These are phyloP conservation scores for Drosophila formosana DNA, from an alignment of 2,888 invertebrate genomes.

Conservation along the genomic window DNA sequence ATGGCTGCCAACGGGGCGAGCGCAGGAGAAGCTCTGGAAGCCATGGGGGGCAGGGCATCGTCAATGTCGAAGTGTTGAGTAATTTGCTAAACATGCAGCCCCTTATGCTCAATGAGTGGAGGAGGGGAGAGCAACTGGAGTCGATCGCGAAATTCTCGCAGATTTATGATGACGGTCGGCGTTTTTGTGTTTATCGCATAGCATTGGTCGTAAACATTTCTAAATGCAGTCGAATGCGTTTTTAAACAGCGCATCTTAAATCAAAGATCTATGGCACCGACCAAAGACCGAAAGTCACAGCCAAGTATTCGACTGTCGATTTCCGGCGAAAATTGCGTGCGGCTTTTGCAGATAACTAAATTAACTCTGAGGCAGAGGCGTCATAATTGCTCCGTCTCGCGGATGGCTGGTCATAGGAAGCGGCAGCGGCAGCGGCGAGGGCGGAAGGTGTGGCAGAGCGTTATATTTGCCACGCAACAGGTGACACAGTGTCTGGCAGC, in stretches of 20 bases:
- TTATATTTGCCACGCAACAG: constrained; percentile 38
- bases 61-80: constrained; percentile 74
- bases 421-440: neutral
- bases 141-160: constrained; percentile 47
- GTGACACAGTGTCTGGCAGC: constrained; percentile 34
- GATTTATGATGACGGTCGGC: constrained; percentile 70
- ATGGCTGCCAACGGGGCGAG: constrained; percentile 57
- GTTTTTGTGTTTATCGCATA: constrained; percentile 53
- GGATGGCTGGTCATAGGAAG: constrained; percentile 4
- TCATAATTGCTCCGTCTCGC: constrained; percentile 58
- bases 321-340: constrained; percentile 70
- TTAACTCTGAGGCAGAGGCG: constrained; percentile 56
- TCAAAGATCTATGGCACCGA: constrained; percentile 73
- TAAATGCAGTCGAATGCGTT: constrained; percentile 79
- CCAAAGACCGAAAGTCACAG: constrained; percentile 25
- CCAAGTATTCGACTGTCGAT: constrained; percentile 44
- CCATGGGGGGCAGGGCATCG: constrained; percentile 28
- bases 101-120: neutral
- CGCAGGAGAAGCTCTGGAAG: constrained; percentile 11
- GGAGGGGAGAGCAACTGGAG: neutral
- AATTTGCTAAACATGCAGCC: constrained; percentile 73
- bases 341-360: constrained; percentile 68
- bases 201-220: constrained; percentile 75
- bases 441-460: constrained; percentile 14
- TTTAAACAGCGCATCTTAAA: constrained; percentile 83